A percentile compares a stretch with the other conserved stretches of the same genome.
These are phyloP conservation scores for Drosophila longiperda DNA, from an alignment of 2,888 invertebrate species.

Conservation along the genomic window DNA sequence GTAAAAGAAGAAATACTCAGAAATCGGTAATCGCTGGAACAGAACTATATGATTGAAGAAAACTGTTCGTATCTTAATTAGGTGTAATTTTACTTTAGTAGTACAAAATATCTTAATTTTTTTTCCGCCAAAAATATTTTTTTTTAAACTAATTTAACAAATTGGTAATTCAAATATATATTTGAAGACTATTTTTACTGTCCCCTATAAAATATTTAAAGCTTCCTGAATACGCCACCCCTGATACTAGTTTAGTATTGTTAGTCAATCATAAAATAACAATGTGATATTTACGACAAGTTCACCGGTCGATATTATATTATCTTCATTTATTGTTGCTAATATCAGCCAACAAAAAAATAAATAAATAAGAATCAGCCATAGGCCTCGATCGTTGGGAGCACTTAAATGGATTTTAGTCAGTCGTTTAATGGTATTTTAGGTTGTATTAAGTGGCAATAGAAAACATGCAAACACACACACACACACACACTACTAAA, in stretches of 20 bases:
- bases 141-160: not conserved
- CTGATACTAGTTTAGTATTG: constrained; percentile 25
- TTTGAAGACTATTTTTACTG: not conserved
- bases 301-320: constrained; percentile 75
- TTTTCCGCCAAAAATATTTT: not conserved
- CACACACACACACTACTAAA: not conserved
- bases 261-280: constrained; percentile 47
- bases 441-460: constrained; percentile 52
- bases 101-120: not conserved
- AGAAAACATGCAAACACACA: constrained; percentile 7
- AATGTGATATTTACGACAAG: constrained; percentile 75
- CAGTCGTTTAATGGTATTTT: constrained; percentile 34
- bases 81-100: not conserved
- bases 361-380: constrained; percentile 6
- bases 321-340: constrained; percentile 68
- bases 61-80: not conserved
- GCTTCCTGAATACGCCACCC: constrained; percentile 25
- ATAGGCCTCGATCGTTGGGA: constrained; percentile 45
- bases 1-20: not conserved
- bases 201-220: not conserved
- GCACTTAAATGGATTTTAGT: constrained; percentile 51
- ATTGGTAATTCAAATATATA: not conserved
- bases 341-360: constrained; percentile 48
- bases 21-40: not conserved
- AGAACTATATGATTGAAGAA: not conserved